Percentiles rank a stretch among this genome's conserved stretches.
These are phyloP conservation scores for Acanthis flammea DNA, from an alignment of 2,797 vertebrate genomes.

Conservation along the genomic window DNA sequence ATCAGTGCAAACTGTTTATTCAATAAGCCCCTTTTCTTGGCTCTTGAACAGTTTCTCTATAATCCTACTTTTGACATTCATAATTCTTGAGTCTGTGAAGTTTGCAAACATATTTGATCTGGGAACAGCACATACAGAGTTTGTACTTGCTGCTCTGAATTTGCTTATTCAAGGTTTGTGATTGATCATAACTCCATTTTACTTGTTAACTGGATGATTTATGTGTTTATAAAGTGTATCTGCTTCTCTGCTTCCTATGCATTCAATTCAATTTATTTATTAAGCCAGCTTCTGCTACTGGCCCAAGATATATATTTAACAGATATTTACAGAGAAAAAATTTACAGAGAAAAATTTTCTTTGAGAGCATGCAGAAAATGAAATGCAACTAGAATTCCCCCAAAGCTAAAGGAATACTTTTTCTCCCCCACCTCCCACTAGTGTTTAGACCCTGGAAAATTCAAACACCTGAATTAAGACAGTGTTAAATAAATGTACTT, in stretches of 20 bases:
- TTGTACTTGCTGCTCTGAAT: not conserved
- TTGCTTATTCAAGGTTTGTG: not conserved
- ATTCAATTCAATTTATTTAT: not conserved
- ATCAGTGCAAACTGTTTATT: not conserved
- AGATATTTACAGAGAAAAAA: not conserved
- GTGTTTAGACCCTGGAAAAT: not conserved
- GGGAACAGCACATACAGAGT: not conserved
- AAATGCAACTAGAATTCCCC: not conserved
- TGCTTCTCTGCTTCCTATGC: not conserved
- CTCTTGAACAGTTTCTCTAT: not conserved
- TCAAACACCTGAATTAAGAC: not conserved
- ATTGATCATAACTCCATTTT: conserved; percentile 6
- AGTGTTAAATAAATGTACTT: not conserved
- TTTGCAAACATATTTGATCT: conserved; percentile 24
- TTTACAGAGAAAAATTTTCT: not conserved
- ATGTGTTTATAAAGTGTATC: conserved; percentile 7
- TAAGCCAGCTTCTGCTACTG: not conserved
- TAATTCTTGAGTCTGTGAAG: conserved; percentile 9
- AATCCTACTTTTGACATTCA: conserved; percentile 1
- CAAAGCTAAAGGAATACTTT: not conserved
- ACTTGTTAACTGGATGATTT: conserved; percentile 4
- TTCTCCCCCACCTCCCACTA: not conserved
- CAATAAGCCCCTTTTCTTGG: not conserved
- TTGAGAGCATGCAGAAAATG: not conserved
- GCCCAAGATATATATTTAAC: not conserved